A percentile compares a stretch with the other conserved stretches of the same genome.
phyloP scores from a whole-genome alignment of 2,797 vertebrate genomes.

The Protonibea diacanthus region DNA sequence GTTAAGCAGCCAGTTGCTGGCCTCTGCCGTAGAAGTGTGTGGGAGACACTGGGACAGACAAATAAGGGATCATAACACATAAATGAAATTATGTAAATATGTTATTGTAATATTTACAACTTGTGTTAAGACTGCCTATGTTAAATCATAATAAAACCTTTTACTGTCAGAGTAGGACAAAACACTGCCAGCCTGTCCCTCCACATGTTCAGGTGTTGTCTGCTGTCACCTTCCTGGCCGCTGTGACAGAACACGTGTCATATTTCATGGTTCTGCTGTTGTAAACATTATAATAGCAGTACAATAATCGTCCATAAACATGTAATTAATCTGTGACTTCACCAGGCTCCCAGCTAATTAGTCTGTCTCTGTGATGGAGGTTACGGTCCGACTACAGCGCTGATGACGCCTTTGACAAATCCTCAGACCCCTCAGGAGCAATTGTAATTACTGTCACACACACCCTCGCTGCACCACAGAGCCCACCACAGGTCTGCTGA shows the following conservation, averaged over 20 bases:
- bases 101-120: neutral
- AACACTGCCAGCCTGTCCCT: slow-evolving; percentile 17
- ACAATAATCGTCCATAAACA: neutral
- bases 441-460: slow-evolving; percentile 49
- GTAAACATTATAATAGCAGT: neutral
- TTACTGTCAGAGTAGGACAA: neutral
- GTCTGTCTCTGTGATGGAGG: slow-evolving; percentile 36
- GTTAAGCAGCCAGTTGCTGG: neutral
- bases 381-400: slow-evolving; percentile 29
- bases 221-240: neutral
- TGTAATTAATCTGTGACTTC: slow-evolving; percentile 27
- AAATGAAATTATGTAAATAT: neutral
- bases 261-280: neutral
- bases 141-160: slow-evolving; percentile 16
- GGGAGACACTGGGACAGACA: neutral
- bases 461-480: slow-evolving; percentile 22
- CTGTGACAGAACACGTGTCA: neutral
- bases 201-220: slow-evolving; percentile 40
- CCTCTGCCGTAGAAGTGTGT: neutral
- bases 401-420: slow-evolving; percentile 42
- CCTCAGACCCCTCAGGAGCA: slow-evolving; percentile 40
- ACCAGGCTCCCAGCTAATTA: slow-evolving; percentile 35
- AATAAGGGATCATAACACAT: neutral
- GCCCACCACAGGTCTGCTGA: slow-evolving; percentile 40
- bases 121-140: neutral